Conservation (phyloP, 2,113 vertebrate genomes). For the Manacus vitellinus region DNA sequence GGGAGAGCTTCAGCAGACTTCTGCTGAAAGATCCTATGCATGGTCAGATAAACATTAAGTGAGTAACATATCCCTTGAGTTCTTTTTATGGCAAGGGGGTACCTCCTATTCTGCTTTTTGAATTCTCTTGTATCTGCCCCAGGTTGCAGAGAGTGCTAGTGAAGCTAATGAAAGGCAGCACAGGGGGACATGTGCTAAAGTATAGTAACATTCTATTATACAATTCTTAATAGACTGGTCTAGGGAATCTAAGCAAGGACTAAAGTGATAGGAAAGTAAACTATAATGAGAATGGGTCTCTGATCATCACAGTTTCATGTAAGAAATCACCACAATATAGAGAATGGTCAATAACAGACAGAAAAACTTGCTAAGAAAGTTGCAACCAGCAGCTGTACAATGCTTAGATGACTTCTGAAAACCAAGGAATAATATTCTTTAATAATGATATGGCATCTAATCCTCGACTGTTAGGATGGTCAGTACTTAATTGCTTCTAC, state of each 20-base stretch:
- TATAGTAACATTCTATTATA: background rate
- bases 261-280: background rate
- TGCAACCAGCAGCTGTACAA: background rate
- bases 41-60: background rate
- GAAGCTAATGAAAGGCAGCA: background rate
- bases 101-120: background rate
- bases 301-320: background rate
- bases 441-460: background rate
- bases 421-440: background rate
- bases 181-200: background rate
- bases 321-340: background rate
- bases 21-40: background rate
- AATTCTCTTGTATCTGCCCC: background rate
- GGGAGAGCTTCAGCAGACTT: background rate
- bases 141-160: background rate
- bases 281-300: background rate
- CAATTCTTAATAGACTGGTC: background rate
- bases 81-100: background rate
- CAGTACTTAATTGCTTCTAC: background rate
- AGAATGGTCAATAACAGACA: background rate
- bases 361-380: background rate
- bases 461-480: background rate
- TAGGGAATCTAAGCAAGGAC: background rate
- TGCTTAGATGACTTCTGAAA: background rate
- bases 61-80: background rate